phyloP scores from a whole-genome alignment of 2,888 invertebrate genomes.

The Anoncus sp. region DNA sequence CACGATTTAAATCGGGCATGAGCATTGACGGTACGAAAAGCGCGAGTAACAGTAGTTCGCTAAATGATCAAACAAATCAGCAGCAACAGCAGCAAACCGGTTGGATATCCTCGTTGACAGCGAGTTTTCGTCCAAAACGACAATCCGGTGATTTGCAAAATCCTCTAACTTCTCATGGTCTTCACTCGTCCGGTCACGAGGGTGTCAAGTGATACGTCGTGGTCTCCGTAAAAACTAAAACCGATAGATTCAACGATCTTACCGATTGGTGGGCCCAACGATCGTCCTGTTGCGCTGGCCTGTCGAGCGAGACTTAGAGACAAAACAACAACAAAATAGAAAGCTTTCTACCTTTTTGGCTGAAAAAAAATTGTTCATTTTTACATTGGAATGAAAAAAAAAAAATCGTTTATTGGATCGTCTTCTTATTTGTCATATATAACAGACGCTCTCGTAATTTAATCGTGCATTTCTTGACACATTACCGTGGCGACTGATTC shows the following conservation, averaged over 20 bases:
- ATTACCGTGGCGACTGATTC: too few species aligned
- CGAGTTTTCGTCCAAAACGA: conserved; percentile 80
- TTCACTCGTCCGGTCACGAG: conserved; percentile 77
- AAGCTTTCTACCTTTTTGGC: too few species aligned
- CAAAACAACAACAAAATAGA: too few species aligned
- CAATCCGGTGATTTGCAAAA: conserved; percentile 70
- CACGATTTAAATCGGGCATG: conserved; percentile 80
- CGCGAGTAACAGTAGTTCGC: conserved; percentile 79
- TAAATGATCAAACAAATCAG: conserved; percentile 77
- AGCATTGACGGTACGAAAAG: conserved; percentile 79
- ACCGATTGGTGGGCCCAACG: conserved; percentile 77
- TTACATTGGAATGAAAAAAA: too few species aligned
- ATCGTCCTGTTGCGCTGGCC: conserved; percentile 77
- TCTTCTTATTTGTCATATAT: too few species aligned
- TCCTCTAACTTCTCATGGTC: conserved; percentile 70
- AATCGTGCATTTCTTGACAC: too few species aligned
- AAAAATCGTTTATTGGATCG: too few species aligned
- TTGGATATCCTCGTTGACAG: conserved; percentile 81
- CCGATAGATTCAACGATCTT: conserved; percentile 71
- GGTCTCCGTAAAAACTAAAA: conserved; percentile 70
- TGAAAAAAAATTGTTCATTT: too few species aligned
- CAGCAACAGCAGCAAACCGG: conserved; percentile 75
- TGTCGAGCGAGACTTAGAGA: conserved; percentile 56
- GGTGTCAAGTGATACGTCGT: conserved; percentile 80
- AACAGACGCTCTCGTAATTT: too few species aligned